Conservation (phyloP, 2,888 invertebrate species). For the Nectonema munidae region DNA sequence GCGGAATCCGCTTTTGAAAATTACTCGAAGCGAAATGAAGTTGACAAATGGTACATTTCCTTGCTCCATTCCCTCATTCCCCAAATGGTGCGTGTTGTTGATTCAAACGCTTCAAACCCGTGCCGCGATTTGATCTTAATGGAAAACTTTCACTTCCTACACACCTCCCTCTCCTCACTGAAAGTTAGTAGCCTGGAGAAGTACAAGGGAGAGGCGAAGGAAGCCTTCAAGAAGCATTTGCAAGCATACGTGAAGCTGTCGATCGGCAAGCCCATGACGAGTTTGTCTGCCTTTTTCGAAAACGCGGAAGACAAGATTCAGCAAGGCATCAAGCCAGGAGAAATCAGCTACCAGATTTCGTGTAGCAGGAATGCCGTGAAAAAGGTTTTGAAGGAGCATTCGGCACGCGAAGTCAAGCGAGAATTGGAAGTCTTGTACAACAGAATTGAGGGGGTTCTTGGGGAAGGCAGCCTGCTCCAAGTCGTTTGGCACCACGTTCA, state of each 20-base stretch:
- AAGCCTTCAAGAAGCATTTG: conserved; percentile 54
- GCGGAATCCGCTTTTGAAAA: too few species aligned
- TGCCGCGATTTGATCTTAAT: too few species aligned
- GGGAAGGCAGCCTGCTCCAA: conserved; percentile 62
- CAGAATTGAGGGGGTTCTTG: conserved; percentile 83
- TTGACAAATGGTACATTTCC: too few species aligned
- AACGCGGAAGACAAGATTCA: conserved; percentile 69
- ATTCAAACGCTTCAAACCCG: too few species aligned
- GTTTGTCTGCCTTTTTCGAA: conserved; percentile 70
- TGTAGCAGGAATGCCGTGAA: conserved; percentile 81
- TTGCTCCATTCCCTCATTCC: too few species aligned
- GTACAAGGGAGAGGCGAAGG: conserved; percentile 55
- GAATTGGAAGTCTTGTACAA: conserved; percentile 63
- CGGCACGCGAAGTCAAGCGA: conserved; percentile 49
- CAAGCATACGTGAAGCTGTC: conserved; percentile 64
- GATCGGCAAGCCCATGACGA: conserved; percentile 65
- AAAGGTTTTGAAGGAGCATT: conserved; percentile 70
- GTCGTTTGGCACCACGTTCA: conserved; percentile 97
- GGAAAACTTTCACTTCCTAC: too few species aligned
- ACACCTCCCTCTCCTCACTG: conserved; percentile 45
- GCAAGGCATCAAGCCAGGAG: conserved; percentile 69
- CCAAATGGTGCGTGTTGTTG: too few species aligned
- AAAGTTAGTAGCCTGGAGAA: conserved; percentile 57
- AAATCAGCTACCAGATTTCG: conserved; percentile 83
- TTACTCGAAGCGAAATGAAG: too few species aligned